phyloP scores from a whole-genome alignment of 92 coral and sea anemone genomes.

The Blastomussa wellsi region DNA sequence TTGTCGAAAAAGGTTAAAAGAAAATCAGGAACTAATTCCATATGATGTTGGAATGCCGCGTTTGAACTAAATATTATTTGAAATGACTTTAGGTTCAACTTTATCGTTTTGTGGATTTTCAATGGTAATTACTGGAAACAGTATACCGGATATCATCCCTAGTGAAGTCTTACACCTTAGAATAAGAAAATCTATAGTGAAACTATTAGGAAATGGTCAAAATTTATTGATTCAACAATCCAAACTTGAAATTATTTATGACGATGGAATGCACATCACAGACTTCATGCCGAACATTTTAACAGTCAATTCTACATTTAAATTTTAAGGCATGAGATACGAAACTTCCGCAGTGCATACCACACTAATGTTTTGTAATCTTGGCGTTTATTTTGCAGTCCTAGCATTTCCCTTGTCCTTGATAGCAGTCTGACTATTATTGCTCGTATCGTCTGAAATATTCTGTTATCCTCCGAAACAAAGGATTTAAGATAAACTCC shows the following conservation, averaged over 20 bases:
- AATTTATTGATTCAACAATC: not conserved
- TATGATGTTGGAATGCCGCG: not conserved
- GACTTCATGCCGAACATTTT: not conserved
- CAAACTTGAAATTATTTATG: not conserved
- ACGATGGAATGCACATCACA: not conserved
- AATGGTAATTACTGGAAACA: not conserved
- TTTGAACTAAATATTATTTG: not conserved
- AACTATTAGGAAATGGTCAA: not conserved
- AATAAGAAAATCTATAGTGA: not conserved
- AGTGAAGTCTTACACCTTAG: too few relatives aligned
- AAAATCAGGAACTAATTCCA: not conserved
- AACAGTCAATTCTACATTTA: not conserved
- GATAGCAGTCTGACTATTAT: not conserved
- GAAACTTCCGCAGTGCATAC: not conserved
- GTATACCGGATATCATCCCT: not conserved
- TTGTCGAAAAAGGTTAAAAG: not conserved
- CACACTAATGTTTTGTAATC: not conserved
- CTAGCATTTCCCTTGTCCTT: not conserved
- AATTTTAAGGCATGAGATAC: not conserved
- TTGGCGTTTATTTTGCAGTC: not conserved
- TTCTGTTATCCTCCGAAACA: not conserved
- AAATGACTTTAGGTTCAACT: not conserved
- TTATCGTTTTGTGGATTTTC: not conserved
- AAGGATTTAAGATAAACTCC: not conserved
- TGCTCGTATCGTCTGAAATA: not conserved